Conservation (phyloP, 2,888 invertebrate species). For the Trileptium ribeirensis region DNA sequence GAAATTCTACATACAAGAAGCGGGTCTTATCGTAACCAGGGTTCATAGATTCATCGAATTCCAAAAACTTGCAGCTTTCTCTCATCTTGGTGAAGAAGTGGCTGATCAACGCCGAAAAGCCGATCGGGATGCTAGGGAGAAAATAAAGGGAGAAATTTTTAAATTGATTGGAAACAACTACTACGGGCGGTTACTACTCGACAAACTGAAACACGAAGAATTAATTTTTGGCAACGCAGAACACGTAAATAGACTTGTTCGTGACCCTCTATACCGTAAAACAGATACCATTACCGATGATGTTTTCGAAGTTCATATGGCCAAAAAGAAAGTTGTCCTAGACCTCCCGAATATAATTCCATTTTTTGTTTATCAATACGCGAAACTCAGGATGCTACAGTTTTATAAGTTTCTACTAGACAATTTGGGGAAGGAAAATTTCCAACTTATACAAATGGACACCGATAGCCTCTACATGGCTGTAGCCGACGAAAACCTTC, state of each 20-base stretch:
- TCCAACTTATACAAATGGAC: conserved; percentile 5
- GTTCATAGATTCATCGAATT: not conserved
- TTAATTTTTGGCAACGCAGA: not conserved
- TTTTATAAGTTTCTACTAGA: not conserved
- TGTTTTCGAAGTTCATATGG: not conserved
- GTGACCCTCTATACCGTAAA: not conserved
- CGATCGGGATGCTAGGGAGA: not conserved
- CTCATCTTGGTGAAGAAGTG: not conserved
- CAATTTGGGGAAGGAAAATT: not conserved
- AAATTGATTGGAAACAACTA: not conserved
- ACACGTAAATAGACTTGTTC: not conserved
- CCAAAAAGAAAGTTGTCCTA: not conserved
- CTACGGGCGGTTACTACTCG: not conserved
- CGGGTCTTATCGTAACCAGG: not conserved
- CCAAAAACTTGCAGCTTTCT: not conserved
- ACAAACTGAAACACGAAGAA: not conserved
- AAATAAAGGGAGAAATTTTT: not conserved
- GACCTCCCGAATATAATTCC: not conserved
- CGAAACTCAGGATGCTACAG: not conserved
- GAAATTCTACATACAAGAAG: not conserved
- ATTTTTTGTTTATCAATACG: not conserved
- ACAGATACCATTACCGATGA: not conserved
- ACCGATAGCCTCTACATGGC: not conserved
- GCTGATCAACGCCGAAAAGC: not conserved
- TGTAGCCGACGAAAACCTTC: not conserved